These are phyloP conservation scores for Ia io DNA, from an alignment of 2,113 vertebrate genomes.

Conservation along the genomic window DNA sequence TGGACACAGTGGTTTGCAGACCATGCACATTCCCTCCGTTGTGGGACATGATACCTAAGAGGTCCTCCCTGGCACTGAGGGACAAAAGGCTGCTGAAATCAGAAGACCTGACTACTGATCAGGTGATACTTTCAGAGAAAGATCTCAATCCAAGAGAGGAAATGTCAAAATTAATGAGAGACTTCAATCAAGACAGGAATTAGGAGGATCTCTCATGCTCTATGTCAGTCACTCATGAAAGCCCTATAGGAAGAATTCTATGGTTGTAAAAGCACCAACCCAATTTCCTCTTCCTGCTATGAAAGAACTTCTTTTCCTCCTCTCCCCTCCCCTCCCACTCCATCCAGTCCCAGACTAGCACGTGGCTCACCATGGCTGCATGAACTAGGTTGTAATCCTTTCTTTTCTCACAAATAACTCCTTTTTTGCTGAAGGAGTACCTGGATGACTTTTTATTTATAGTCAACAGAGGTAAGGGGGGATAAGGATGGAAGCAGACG, in stretches of 20 bases:
- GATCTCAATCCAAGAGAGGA: neutral
- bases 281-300: neutral
- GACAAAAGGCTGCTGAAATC: neutral
- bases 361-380: neutral
- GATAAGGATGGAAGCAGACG: neutral
- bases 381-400: neutral
- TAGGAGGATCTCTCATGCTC: neutral
- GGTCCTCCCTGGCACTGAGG: neutral
- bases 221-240: neutral
- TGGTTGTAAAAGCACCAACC: neutral
- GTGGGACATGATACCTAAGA: neutral
- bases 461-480: neutral
- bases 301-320: neutral
- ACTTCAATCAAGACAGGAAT: neutral
- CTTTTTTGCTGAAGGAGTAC: neutral
- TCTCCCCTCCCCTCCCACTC: too few relatives aligned
- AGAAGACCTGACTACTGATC: neutral
- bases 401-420: neutral
- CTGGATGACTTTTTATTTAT: neutral
- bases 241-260: neutral
- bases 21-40: neutral
- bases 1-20: neutral
- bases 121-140: neutral
- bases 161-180: neutral
- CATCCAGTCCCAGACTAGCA: too few relatives aligned